Evolutionary conservation across 2,888 invertebrate genomes (phyloP).

Genomic region (Dicycla oo): DNA sequence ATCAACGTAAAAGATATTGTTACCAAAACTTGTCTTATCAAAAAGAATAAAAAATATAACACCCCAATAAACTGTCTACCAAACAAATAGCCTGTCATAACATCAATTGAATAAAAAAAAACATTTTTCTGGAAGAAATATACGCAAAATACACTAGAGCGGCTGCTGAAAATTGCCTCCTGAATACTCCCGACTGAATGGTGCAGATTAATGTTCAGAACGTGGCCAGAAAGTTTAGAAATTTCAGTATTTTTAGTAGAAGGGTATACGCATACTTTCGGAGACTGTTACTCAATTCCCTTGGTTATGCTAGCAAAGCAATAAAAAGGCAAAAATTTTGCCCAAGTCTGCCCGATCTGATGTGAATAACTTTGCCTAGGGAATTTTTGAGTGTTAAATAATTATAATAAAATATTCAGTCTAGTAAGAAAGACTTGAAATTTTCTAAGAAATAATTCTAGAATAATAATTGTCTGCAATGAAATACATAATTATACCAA

Average conservation of each 20-base stretch:
- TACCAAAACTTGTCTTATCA: constrained; percentile 26
- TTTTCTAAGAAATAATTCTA: background rate
- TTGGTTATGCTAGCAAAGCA: constrained; percentile 27
- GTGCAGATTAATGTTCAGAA: constrained; percentile 49
- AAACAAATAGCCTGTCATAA: constrained; percentile 41
- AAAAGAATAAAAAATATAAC: constrained; percentile 34
- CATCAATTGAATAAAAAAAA: constrained; percentile 28
- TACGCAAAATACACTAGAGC: constrained; percentile 14
- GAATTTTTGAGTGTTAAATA: constrained; percentile 44
- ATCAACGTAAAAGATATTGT: constrained; percentile 25
- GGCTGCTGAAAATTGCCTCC: constrained; percentile 25
- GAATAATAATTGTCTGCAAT: too few species aligned
- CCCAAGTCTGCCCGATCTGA: constrained; percentile 16
- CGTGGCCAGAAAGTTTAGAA: constrained; percentile 45
- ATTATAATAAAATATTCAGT: too few species aligned
- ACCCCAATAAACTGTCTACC: constrained; percentile 22
- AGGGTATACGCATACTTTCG: constrained; percentile 44
- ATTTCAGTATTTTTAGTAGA: constrained; percentile 35
- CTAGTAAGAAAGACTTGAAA: too few species aligned
- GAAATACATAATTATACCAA: too few species aligned
- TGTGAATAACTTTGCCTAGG: constrained; percentile 41
- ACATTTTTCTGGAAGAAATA: constrained; percentile 3
- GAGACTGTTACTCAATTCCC: constrained; percentile 49
- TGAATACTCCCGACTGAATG: constrained; percentile 7
- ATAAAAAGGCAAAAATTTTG: constrained; percentile 55